Conservation (phyloP, 2,888 invertebrate species). For the Neoaliturus tenellus region DNA sequence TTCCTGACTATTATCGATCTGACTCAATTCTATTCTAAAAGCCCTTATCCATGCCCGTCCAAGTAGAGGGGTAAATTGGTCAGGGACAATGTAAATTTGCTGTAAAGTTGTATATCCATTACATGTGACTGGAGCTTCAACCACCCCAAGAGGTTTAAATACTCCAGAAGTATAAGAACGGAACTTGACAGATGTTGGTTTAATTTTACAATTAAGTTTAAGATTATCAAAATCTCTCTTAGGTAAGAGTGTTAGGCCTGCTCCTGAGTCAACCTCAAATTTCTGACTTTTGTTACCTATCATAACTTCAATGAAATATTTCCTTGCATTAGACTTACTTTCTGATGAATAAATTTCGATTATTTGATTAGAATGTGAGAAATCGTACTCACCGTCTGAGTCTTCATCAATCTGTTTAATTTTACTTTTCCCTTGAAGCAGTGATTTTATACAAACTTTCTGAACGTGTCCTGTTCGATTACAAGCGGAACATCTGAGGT, state of each 20-base stretch:
- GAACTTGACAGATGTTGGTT: constrained; percentile 50
- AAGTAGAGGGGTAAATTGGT: constrained; percentile 49
- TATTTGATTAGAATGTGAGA: too few relatives aligned
- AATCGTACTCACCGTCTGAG: too few relatives aligned
- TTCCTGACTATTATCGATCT: constrained; percentile 5
- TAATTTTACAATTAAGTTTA: constrained; percentile 26
- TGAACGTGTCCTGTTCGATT: background rate
- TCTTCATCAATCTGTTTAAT: too few relatives aligned
- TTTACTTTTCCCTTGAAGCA: too few relatives aligned
- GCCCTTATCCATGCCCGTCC: constrained; percentile 58
- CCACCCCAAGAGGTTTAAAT: constrained; percentile 56
- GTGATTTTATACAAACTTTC: too few relatives aligned
- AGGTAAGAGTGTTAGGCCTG: constrained; percentile 57
- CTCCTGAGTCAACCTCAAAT: constrained; percentile 60
- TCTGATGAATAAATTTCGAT: background rate
- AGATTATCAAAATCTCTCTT: constrained; percentile 43
- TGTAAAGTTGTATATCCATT: constrained; percentile 46
- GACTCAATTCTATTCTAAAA: constrained; percentile 56
- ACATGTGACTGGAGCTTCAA: constrained; percentile 55
- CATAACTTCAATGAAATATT: constrained; percentile 36
- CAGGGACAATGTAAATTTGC: constrained; percentile 57
- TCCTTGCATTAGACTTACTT: background rate
- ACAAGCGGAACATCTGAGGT: background rate
- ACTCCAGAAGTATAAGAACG: constrained; percentile 59
- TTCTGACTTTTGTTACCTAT: constrained; percentile 51